A percentile compares a stretch with the other conserved stretches of the same genome.
Conservation (phyloP, 2,113 vertebrate species). For the Corythoichthys haematopterus region DNA sequence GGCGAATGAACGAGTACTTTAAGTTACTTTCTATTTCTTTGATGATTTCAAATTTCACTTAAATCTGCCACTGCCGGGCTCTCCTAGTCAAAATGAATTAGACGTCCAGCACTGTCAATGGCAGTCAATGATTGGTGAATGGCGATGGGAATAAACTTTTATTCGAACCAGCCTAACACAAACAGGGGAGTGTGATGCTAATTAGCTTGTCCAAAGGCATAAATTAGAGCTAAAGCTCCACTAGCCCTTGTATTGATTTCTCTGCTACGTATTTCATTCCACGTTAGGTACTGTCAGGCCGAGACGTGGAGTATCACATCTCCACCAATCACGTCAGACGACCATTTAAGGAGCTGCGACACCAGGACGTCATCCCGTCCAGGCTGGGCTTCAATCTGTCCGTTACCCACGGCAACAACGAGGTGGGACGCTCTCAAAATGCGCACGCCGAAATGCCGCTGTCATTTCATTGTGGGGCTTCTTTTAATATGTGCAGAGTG, state of each 20-base stretch:
- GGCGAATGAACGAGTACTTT: no score
- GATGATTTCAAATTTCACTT: neutral
- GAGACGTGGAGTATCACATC: conserved; percentile 87
- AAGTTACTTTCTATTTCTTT: neutral
- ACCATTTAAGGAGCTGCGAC: conserved; percentile 74
- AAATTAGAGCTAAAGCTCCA: no score
- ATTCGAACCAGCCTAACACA: no score
- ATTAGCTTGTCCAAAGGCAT: no score
- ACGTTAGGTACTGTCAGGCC: conserved; percentile 79
- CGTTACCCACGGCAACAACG: conserved; percentile 53
- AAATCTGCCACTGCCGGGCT: no score
- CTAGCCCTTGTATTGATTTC: neutral
- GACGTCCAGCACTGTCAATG: no score
- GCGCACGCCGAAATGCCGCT: neutral
- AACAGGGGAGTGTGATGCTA: no score
- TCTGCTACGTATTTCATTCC: neutral
- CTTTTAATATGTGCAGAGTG: conserved; percentile 35
- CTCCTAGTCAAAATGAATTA: no score
- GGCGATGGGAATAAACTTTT: no score
- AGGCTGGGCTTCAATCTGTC: conserved; percentile 78
- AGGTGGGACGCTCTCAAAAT: conserved; percentile 32
- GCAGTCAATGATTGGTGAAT: no score
- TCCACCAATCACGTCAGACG: conserved; percentile 73
- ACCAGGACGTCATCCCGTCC: conserved; percentile 69
- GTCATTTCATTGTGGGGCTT: neutral